Evolutionary conservation across 2,888 invertebrate species (phyloP).

Genomic region (Diogma glabrata): DNA sequence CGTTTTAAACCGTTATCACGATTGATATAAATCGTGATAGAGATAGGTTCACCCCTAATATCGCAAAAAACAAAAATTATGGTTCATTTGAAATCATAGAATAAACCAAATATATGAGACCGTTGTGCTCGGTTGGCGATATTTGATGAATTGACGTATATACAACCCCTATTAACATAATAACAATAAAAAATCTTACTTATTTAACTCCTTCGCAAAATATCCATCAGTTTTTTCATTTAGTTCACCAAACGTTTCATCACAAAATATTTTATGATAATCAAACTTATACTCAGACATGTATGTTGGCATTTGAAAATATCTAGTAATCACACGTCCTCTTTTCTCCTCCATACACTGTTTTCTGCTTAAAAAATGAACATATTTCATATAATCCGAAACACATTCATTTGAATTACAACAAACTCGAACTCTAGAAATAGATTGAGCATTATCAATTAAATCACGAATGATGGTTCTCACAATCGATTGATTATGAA

Average conservation of each 20-base stretch:
- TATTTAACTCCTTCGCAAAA: constrained; percentile 13
- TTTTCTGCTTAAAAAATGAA: constrained; percentile 3
- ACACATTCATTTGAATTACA: constrained; percentile 9
- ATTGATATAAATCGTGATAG: no score
- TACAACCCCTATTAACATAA: background rate
- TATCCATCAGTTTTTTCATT: no score
- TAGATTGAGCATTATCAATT: constrained; percentile 5
- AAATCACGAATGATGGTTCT: constrained; percentile 13
- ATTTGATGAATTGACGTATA: no score
- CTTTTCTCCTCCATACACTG: background rate
- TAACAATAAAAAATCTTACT: background rate
- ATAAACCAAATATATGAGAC: no score
- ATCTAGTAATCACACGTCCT: constrained; percentile 1
- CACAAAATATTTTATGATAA: constrained; percentile 23
- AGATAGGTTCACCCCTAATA: no score
- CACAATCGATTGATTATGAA: constrained; percentile 12
- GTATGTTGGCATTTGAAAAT: constrained; percentile 20
- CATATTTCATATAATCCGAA: constrained; percentile 7
- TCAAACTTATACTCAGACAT: constrained; percentile 19
- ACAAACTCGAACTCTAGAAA: constrained; percentile 8
- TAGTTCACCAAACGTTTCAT: constrained; percentile 13
- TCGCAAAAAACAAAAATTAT: no score
- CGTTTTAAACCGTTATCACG: no score
- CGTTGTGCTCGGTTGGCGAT: no score
- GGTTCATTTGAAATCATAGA: no score